Percentiles rank a stretch among this genome's conserved stretches.
These are phyloP conservation scores for Synergus laeviventris DNA, from an alignment of 2,888 invertebrate species.

Conservation along the genomic window DNA sequence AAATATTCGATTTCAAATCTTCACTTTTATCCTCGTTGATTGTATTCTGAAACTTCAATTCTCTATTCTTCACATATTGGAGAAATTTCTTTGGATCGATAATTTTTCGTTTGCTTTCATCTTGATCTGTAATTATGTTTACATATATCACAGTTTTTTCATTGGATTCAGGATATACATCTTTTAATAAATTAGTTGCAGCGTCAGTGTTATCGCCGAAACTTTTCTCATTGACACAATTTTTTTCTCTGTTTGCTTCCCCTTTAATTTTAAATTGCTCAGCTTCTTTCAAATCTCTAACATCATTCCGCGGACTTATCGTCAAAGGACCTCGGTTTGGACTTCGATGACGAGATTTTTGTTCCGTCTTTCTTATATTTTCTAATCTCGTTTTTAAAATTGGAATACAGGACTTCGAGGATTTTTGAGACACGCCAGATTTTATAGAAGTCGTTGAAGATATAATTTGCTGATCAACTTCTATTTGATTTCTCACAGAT, in stretches of 20 bases:
- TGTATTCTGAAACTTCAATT: conserved; percentile 45
- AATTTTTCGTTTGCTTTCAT: conserved; percentile 56
- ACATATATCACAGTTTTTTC: conserved; percentile 61
- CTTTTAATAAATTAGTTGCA: not conserved
- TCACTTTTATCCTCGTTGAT: conserved; percentile 15
- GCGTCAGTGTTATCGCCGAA: conserved; percentile 6
- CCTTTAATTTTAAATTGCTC: conserved; percentile 13
- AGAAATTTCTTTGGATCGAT: conserved; percentile 61
- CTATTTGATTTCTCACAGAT: conserved; percentile 18
- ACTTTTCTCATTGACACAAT: not conserved
- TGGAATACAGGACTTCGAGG: conserved; percentile 66
- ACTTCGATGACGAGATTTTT: conserved; percentile 56
- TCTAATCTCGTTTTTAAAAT: conserved; percentile 61
- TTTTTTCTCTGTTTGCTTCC: not conserved
- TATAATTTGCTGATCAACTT: conserved; percentile 6
- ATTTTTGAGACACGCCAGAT: conserved; percentile 35
- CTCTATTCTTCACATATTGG: conserved; percentile 56
- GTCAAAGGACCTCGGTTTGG: conserved; percentile 58
- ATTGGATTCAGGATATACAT: conserved; percentile 42
- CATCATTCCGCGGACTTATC: conserved; percentile 44
- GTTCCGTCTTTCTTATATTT: conserved; percentile 46
- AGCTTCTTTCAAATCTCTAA: not conserved
- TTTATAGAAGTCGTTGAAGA: conserved; percentile 19
- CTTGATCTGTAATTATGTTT: conserved; percentile 60
- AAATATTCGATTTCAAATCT: conserved; percentile 49